Base-by-base conservation (phyloP, 1,140 invertebrate genomes). In the Micrasema minimum region DNA sequence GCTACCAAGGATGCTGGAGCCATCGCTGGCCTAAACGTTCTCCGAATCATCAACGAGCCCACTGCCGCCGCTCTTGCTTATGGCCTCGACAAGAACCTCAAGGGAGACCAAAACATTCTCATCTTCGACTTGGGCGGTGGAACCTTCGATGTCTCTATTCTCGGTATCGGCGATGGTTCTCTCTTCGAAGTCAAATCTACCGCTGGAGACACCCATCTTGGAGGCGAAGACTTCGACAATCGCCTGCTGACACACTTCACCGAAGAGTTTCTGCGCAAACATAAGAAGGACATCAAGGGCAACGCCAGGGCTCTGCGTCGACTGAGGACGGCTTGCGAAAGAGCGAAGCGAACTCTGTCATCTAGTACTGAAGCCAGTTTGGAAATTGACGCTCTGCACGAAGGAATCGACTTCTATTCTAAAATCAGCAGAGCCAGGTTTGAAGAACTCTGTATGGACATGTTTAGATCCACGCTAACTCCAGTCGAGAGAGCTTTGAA, bases 361-460 rank as follows among this genome's bases (percentile, higher is more conserved):
- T 90, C 89, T 0, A 89, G 87, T 76, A 88, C 88, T 1, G 89
- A 90, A 82, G 89, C 89, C 0, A 91, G 86, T 75, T 78, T 93
- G 70, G 91, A 92, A 83, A 90, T 92, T 46, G 90, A 93, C 79
- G 90, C 91, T 2, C 78, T 93, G n/a, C 87, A 89, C 71, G 90
- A 93, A 69, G 91, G 91, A 10, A 87, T 92, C 26, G 95, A 96
- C 79, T 96, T 95, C 79, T 95, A 95, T 81, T 92, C 93, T 0
- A 93, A 90, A 78, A 90, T 96, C 18, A 91, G 92, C 9, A 86
- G 94, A 75, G 94, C 94, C 1, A 85, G 92, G 46, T 95, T 95
- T 79, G 94, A 96, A 82, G 94, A 96, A 80, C 80, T 97, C 10
- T 93, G 92, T 78, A 90, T 92, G 73, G 95, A 97, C 84, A 85